Percentiles rank a stretch among this genome's conserved stretches.
Evolutionary conservation across 2,888 invertebrate species (phyloP).

Genomic region (Oxyteleia sp.): DNA sequence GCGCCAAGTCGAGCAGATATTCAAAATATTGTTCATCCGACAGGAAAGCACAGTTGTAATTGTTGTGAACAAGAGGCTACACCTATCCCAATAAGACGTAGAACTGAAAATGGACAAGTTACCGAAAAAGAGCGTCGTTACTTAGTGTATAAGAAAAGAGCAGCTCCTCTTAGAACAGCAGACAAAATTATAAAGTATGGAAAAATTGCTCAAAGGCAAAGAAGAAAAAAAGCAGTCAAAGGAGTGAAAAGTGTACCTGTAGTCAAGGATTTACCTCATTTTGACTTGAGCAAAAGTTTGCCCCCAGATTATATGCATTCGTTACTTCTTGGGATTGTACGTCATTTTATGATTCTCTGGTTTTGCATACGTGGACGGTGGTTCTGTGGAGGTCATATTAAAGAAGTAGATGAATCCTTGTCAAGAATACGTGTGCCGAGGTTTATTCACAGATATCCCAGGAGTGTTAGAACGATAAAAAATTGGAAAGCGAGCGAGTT

Average conservation of each 20-base stretch:
- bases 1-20: slow-evolving; percentile 35
- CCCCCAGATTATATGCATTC: slow-evolving; percentile 75
- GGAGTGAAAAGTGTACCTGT: slow-evolving; percentile 71
- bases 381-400: slow-evolving; percentile 56
- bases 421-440: slow-evolving; percentile 54
- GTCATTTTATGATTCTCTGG: slow-evolving; percentile 46
- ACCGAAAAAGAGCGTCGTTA: slow-evolving; percentile 14
- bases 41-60: slow-evolving; percentile 30
- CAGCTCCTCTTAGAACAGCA: slow-evolving; percentile 47
- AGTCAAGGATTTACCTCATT: slow-evolving; percentile 55
- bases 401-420: slow-evolving; percentile 52
- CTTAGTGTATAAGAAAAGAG: slow-evolving; percentile 35
- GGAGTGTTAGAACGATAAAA: slow-evolving; percentile 45
- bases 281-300: slow-evolving; percentile 63
- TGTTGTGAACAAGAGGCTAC: slow-evolving; percentile 34
- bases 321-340: slow-evolving; percentile 62
- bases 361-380: slow-evolving; percentile 46
- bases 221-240: not conserved
- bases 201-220: slow-evolving; percentile 7
- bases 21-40: slow-evolving; percentile 5
- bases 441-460: slow-evolving; percentile 67
- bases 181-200: slow-evolving; percentile 60
- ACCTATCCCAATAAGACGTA: not conserved
- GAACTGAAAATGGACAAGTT: not conserved
- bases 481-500: slow-evolving; percentile 75